Evolutionary conservation across 2,797 vertebrate species (phyloP).

Genomic region (Garrulus glandarius): DNA sequence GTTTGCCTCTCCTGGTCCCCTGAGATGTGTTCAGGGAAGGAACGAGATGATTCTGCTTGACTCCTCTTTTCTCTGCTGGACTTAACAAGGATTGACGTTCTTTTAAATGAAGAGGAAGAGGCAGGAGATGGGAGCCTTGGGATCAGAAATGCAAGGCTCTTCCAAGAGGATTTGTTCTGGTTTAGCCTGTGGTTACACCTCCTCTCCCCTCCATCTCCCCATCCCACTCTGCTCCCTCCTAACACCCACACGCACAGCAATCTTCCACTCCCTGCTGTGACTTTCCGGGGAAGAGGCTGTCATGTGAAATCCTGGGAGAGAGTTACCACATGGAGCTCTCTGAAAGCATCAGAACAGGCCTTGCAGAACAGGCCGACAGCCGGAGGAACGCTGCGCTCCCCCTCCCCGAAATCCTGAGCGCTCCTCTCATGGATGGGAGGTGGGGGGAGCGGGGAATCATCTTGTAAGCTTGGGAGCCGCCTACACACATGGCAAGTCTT

Average conservation of each 20-base stretch:
- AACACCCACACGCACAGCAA: background rate
- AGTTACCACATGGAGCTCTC: background rate
- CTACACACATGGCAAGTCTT: constrained; percentile 27
- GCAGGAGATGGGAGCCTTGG: background rate
- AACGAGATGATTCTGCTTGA: background rate
- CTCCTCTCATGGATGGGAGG: background rate
- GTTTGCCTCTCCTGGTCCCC: background rate
- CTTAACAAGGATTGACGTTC: background rate
- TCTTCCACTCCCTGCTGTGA: constrained; percentile 38
- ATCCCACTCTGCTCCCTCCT: constrained; percentile 33
- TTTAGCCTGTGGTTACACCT: background rate
- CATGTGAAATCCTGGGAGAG: constrained; percentile 37
- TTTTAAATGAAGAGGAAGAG: constrained; percentile 8
- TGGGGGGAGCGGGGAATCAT: background rate
- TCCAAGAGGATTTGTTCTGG: background rate
- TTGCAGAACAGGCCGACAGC: constrained; percentile 4
- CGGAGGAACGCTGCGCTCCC: background rate
- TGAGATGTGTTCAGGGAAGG: background rate
- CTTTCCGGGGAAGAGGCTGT: constrained; percentile 33
- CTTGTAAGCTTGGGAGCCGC: constrained; percentile 33
- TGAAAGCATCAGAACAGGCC: background rate
- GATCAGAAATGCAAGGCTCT: background rate
- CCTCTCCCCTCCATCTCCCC: constrained; percentile 28
- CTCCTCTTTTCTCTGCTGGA: background rate
- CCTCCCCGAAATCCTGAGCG: background rate